phyloP scores from a whole-genome alignment of 2,113 vertebrate genomes.

The Mustelus asterias region DNA sequence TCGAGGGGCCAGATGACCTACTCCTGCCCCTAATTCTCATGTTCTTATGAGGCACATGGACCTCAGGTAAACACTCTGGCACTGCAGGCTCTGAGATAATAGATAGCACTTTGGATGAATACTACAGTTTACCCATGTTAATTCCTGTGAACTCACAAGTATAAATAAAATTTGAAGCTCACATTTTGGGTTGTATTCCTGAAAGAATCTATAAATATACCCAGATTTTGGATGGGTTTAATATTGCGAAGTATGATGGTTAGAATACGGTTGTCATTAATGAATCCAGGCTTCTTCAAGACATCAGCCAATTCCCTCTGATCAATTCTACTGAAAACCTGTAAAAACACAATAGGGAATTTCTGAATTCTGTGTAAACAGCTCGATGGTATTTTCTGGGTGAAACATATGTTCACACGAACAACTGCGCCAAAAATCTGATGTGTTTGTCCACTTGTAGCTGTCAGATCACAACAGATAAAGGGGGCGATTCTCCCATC shows the following conservation, averaged over 20 bases:
- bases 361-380: background rate
- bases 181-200: background rate
- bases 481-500: too few relatives aligned
- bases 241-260: background rate
- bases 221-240: conserved; percentile 2
- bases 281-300: conserved; percentile 25
- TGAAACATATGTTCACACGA: background rate
- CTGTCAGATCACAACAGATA: background rate
- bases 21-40: too few relatives aligned
- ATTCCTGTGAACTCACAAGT: too few relatives aligned
- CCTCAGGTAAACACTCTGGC: background rate
- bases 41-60: background rate
- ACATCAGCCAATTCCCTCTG: background rate
- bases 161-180: background rate
- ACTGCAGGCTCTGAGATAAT: background rate
- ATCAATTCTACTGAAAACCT: conserved; percentile 37
- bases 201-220: conserved; percentile 37
- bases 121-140: background rate
- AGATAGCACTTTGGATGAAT: background rate
- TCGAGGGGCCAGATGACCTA: too few relatives aligned
- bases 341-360: background rate
- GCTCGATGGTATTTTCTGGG: background rate
- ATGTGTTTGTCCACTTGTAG: background rate
- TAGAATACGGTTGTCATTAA: conserved; percentile 18
- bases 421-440: background rate